Evolutionary conservation across 2,888 invertebrate genomes (phyloP).

Genomic region (Parapristionchus giblindavisi): DNA sequence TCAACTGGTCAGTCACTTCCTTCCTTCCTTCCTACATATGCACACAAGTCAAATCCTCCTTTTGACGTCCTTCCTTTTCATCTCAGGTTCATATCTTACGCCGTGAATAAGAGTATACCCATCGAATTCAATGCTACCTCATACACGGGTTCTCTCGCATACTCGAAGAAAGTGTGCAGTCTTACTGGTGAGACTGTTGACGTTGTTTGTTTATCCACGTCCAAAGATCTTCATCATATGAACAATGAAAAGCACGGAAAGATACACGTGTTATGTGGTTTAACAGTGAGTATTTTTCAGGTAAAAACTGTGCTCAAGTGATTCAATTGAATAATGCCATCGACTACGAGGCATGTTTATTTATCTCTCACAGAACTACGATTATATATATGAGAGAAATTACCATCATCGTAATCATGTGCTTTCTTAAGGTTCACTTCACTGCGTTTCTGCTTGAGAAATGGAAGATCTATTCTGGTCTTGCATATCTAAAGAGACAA

Average conservation of each 20-base stretch:
- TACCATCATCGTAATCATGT: too few species aligned
- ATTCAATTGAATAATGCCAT: conserved; percentile 68
- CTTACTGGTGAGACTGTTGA: conserved; percentile 48
- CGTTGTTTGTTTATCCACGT: too few species aligned
- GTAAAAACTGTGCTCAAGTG: conserved; percentile 60
- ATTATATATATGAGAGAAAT: not conserved
- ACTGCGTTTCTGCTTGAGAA: conserved; percentile 35
- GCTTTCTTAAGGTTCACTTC: conserved; percentile 20
- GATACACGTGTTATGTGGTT: too few species aligned
- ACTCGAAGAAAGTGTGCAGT: conserved; percentile 60
- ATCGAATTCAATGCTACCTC: conserved; percentile 55
- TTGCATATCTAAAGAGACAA: conserved; percentile 31
- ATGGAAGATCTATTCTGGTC: conserved; percentile 23
- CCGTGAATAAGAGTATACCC: conserved; percentile 47
- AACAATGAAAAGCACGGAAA: too few species aligned
- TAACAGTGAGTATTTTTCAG: conserved; percentile 48
- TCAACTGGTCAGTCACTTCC: conserved; percentile 45
- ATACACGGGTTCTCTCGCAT: conserved; percentile 62
- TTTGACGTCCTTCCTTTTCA: not conserved
- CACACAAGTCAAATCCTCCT: not conserved
- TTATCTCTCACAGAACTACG: conserved; percentile 6
- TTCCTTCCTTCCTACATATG: not conserved
- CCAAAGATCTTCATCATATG: too few species aligned
- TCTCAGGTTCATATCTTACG: conserved; percentile 61
- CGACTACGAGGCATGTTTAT: conserved; percentile 53